Percentiles rank a stretch among this genome's conserved stretches.
These are phyloP conservation scores for Theocolax elegans DNA, from an alignment of 1,140 invertebrate species.

Conservation along the genomic window DNA sequence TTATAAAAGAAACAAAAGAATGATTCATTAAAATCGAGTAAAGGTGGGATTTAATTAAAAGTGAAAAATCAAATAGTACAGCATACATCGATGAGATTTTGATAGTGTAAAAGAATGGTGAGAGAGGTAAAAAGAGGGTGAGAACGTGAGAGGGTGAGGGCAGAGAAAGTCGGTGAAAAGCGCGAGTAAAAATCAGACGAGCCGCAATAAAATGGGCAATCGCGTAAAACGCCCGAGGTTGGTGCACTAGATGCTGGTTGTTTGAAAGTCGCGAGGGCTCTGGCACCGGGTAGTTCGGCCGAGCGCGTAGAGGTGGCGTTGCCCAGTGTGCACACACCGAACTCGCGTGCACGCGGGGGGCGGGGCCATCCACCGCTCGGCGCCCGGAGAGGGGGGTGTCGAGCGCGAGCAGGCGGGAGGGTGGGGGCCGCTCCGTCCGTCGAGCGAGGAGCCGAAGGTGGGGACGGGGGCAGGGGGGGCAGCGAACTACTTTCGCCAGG, in stretches of 20 bases:
- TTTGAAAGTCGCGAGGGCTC: conserved; percentile 66
- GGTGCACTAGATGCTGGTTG: conserved; percentile 59
- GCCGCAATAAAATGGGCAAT: neutral
- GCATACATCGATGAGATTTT: too few species aligned
- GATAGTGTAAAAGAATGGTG: too few species aligned
- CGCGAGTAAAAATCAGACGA: neutral
- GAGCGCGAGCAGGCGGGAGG: conserved; percentile 26
- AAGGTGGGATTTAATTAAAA: too few species aligned
- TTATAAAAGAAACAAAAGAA: too few species aligned
- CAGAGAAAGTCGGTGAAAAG: too few species aligned
- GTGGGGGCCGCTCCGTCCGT: conserved; percentile 18
- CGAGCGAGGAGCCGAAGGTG: neutral
- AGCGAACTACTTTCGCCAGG: conserved; percentile 60
- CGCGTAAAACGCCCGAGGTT: neutral
- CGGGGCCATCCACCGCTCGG: conserved; percentile 48
- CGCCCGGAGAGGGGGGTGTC: conserved; percentile 52
- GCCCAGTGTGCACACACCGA: conserved; percentile 39
- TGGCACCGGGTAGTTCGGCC: conserved; percentile 56
- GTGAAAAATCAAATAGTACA: too few species aligned
- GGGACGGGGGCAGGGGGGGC: neutral
- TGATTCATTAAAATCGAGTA: too few species aligned
- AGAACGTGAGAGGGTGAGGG: too few species aligned
- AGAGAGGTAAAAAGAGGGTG: too few species aligned
- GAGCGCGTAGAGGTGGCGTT: conserved; percentile 60
- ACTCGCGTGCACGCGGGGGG: conserved; percentile 42